Conservation (phyloP, 2,113 vertebrate species). For the Eclectus roratus region DNA sequence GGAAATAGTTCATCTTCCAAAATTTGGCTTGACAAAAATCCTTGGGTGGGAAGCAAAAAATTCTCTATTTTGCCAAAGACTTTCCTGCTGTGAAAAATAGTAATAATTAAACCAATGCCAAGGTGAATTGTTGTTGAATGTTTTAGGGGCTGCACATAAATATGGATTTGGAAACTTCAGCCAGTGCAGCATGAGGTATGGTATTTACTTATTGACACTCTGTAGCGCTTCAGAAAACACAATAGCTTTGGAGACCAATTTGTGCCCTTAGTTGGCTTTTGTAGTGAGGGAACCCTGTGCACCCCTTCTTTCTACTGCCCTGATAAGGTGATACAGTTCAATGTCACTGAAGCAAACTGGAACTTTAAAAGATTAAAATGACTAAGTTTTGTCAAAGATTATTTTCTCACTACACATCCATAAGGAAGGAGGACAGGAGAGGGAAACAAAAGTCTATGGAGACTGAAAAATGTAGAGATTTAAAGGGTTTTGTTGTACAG, state of each 20-base stretch:
- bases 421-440: not conserved
- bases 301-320: not conserved
- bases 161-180: not conserved
- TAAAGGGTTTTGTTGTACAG: not conserved
- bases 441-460: not conserved
- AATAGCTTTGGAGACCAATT: not conserved
- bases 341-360: not conserved
- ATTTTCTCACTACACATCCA: not conserved
- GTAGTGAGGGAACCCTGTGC: no score
- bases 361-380: not conserved
- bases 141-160: not conserved
- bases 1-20: not conserved
- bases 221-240: not conserved
- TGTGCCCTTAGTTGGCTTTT: not conserved
- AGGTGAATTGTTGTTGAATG: conserved; percentile 42
- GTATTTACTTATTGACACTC: not conserved
- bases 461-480: not conserved
- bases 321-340: not conserved
- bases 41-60: not conserved
- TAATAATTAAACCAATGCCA: conserved; percentile 25
- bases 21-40: not conserved
- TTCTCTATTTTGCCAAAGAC: not conserved
- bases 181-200: not conserved
- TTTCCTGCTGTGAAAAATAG: conserved; percentile 13
- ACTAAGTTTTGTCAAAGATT: not conserved